A percentile compares a stretch with the other conserved stretches of the same genome.
Conservation (phyloP, 2,113 vertebrate genomes). For the Cyphomyrus discorhynchus region DNA sequence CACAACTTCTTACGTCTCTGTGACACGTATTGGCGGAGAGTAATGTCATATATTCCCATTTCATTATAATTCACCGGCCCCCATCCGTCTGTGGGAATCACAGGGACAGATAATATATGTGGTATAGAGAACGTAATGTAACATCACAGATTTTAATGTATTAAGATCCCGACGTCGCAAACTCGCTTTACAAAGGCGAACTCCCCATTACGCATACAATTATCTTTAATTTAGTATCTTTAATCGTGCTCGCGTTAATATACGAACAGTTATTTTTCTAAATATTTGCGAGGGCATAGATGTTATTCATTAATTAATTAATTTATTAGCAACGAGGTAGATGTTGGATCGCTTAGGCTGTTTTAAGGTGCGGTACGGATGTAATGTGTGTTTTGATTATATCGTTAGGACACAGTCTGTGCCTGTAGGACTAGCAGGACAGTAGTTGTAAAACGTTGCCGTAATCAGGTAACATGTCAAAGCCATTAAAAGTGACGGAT, state of each 20-base stretch:
- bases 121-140: not conserved
- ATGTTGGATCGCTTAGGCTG: not conserved
- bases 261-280: not conserved
- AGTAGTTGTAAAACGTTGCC: not conserved
- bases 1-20: not conserved
- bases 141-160: not conserved
- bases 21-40: not conserved
- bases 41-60: not conserved
- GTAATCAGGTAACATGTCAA: not conserved
- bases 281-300: not conserved
- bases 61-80: not conserved
- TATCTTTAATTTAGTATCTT: not conserved
- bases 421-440: not conserved
- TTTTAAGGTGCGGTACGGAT: not conserved
- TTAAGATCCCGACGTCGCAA: not conserved
- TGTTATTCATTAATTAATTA: not conserved
- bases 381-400: not conserved
- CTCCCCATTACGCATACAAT: not conserved
- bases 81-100: not conserved
- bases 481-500: not conserved
- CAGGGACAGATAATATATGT: not conserved
- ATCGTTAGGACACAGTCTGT: not conserved
- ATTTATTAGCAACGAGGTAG: not conserved
- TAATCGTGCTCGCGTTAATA: not conserved
- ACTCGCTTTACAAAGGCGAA: not conserved